Evolutionary conservation across 2,113 vertebrate species (phyloP), one percentile per base, ranked within the genome.

Genomic region (Calidris pugnax): DNA sequence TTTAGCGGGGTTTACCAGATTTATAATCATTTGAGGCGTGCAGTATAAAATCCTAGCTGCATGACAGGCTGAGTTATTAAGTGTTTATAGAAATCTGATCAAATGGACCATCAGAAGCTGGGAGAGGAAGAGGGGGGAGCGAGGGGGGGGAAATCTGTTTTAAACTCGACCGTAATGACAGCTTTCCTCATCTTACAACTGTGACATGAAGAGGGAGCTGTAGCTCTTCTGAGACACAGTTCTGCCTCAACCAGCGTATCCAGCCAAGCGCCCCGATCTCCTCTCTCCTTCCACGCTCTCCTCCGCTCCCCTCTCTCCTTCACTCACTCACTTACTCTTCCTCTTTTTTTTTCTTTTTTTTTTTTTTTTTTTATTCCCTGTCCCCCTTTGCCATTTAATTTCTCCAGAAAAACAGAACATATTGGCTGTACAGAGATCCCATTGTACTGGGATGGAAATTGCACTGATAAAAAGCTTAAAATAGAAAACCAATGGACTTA

Each of bases 191-290:
- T 98, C 97, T 99, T 98, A 98, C 97, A 96, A 96, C 95, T 97
- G 97, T 98, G 98, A 97, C 99, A 99, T 99, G 98, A 99, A 99
- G 99, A 99, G 99, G 99, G 99, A 99, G 99, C 99, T 99, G 98
- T 99, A 98, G 98, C 98, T 99, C 99, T 99, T 99, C 98, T 67
- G 96, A 98, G 97, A 96, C 98, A 90, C 97, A 41, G 97, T 97
- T 98, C 98, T 97, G 98, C 96, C 96, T 95, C 96, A 93, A 11
- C 60, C 88, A 90, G 93, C 94, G 88, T 83, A 73, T 39, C 96
- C 96, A 95, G 92, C 89, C 93, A 73, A 56, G 96, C 98, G 97
- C 97, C 94, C 93, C 83, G 87, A 82, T 97, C 94, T 90, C 96
- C 22, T 85, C 95, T 97, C 97, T 97, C 93, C 37, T 94, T 81